A percentile compares a stretch with the other conserved stretches of the same genome.
These are phyloP conservation scores for Eulemur mongoz DNA, from an alignment of 2,797 vertebrate species.

Conservation along the genomic window DNA sequence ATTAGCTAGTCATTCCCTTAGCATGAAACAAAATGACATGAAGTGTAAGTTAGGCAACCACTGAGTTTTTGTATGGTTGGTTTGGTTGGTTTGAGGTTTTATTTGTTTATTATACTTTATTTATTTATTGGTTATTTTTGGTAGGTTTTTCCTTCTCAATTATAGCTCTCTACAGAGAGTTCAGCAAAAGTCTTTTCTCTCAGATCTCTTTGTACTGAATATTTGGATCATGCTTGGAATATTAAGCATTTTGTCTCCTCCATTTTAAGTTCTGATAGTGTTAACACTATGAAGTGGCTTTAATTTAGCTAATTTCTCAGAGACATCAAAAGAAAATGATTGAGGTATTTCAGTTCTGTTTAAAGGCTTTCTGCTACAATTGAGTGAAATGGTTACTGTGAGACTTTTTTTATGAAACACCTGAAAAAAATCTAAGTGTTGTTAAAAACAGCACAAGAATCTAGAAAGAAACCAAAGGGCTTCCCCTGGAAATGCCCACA, in stretches of 20 bases:
- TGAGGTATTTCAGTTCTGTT: background rate
- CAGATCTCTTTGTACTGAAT: background rate
- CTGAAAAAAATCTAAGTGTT: constrained; percentile 5
- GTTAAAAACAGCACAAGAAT: background rate
- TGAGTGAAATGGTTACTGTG: constrained; percentile 15
- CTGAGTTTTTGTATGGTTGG: constrained; percentile 23
- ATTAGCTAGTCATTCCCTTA: constrained; percentile 42
- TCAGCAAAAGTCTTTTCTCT: constrained; percentile 43
- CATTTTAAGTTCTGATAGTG: constrained; percentile 50
- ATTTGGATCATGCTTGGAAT: background rate
- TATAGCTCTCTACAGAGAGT: background rate
- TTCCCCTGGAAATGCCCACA: background rate
- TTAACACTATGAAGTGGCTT: constrained; percentile 47
- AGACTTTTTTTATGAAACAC: background rate
- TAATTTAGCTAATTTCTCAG: constrained; percentile 59
- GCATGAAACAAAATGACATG: constrained; percentile 51
- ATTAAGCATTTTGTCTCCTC: constrained; percentile 59
- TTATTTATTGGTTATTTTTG: constrained; percentile 44
- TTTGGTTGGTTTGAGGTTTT: background rate
- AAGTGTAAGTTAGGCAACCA: constrained; percentile 45
- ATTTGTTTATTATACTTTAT: constrained; percentile 33
- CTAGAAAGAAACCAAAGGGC: background rate
- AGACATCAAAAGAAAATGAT: constrained; percentile 47
- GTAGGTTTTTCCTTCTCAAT: constrained; percentile 14
- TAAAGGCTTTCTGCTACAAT: background rate